A percentile compares a stretch with the other conserved stretches of the same genome.
Evolutionary conservation across 2,888 invertebrate species (phyloP).

Genomic region (Tuta absoluta): DNA sequence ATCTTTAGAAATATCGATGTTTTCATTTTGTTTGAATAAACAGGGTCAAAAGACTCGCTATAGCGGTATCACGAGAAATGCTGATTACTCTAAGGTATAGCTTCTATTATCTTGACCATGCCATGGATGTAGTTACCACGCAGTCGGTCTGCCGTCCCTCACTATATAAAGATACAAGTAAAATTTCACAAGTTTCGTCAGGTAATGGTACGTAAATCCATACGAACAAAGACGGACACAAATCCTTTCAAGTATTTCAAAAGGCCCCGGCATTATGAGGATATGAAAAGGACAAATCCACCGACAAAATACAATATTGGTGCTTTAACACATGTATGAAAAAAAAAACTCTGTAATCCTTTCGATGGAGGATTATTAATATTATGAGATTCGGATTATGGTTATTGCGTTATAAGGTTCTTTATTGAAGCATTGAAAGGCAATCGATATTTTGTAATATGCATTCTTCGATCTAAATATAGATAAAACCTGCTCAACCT

Average conservation of each 20-base stretch:
- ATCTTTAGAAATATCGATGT: too few relatives aligned
- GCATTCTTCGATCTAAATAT: too few relatives aligned
- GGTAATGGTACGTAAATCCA: constrained; percentile 57
- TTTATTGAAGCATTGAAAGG: neutral
- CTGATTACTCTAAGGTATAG: too few relatives aligned
- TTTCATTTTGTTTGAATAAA: too few relatives aligned
- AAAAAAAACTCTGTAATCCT: constrained; percentile 2
- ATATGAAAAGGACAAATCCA: constrained; percentile 49
- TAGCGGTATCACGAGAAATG: too few relatives aligned
- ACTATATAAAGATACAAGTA: neutral
- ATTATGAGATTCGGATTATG: constrained; percentile 7
- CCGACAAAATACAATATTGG: constrained; percentile 12
- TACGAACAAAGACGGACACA: constrained; percentile 51
- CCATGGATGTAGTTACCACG: neutral
- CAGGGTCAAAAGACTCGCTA: too few relatives aligned
- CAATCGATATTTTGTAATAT: neutral
- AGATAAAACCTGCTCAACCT: too few relatives aligned
- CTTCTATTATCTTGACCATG: neutral
- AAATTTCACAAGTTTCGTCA: constrained; percentile 43
- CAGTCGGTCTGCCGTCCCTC: neutral
- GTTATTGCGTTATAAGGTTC: neutral
- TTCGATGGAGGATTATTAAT: constrained; percentile 6
- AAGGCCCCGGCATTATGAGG: constrained; percentile 52
- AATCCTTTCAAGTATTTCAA: constrained; percentile 59
- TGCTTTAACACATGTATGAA: neutral